Base-by-base conservation (phyloP, 2,797 vertebrate genomes). In the Loriculus beryllinus region DNA sequence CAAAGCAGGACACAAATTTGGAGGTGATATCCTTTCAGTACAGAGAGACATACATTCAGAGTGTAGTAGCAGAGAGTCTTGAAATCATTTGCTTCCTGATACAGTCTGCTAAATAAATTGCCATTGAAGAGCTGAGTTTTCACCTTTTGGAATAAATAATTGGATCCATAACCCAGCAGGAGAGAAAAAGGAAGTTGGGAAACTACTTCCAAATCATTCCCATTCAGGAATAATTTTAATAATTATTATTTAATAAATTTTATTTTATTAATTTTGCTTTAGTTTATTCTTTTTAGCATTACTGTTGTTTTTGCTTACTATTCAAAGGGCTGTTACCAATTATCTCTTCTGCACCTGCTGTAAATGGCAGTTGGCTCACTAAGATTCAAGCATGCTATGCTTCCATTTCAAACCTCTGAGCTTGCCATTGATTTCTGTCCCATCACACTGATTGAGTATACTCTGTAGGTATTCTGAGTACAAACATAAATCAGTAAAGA, bases 101-200 rank as follows among this genome's bases (percentile, higher is more conserved):
- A 39, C 1, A 3, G 70, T 65, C 42, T 67, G 10, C 43, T 89
- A 57, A 80, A 80, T 35, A 60, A 88, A 78, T 68, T 71, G 19
- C 17, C 25, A 3, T 31, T 57, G 29, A 71, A 60, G 15, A 45
- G 12, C 25, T 60, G 43, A 67, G 7, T 74, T 88, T 72, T 86
- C 60, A 51, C 8, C 17, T 28, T 75, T 78, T 23, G 45, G 62
- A 80, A 60, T 28, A 88, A 59, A 62, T 68, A 74, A 56, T 29
- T 2, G 1, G 6, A 64, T 91, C 33, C 20, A 25, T 33, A 79
- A 72, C 29, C 35, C 79, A 79, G 47, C 0, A 0, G 4, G 5
- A 2, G 0, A 0, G 0, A 3, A 19, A 26, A 54, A 52, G 5
- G 14, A 42, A 51, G 16, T 3, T 31, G 39, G 23, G 63, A 60